Percentiles rank a stretch among this genome's conserved stretches.
These are phyloP conservation scores for Larimichthys polyactis DNA, from an alignment of 2,113 vertebrate genomes.

Conservation along the genomic window DNA sequence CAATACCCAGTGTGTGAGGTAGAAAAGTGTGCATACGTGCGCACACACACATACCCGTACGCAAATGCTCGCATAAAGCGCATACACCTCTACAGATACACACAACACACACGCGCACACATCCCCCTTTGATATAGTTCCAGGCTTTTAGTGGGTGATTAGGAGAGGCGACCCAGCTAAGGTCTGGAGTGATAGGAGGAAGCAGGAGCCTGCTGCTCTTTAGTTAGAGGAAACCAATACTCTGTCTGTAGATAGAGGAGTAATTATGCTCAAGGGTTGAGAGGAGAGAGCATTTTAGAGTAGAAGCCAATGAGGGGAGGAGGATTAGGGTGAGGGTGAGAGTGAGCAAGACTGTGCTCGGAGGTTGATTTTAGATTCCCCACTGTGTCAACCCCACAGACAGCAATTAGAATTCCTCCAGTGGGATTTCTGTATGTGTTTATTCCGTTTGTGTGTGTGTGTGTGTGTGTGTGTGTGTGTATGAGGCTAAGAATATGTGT, in stretches of 20 bases:
- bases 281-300: slow-evolving; percentile 56
- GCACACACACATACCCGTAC: slow-evolving; percentile 39
- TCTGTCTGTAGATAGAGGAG: slow-evolving; percentile 78
- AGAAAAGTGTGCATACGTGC: slow-evolving; percentile 12
- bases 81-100: slow-evolving; percentile 29
- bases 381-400: slow-evolving; percentile 69
- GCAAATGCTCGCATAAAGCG: slow-evolving; percentile 32
- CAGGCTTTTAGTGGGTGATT: slow-evolving; percentile 80
- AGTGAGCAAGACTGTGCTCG: slow-evolving; percentile 45
- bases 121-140: slow-evolving; percentile 76
- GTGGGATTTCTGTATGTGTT: slow-evolving; percentile 46
- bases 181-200: slow-evolving; percentile 79
- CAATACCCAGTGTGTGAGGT: slow-evolving; percentile 73
- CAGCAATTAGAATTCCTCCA: slow-evolving; percentile 76
- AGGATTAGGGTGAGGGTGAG: slow-evolving; percentile 21
- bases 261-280: slow-evolving; percentile 80
- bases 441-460: slow-evolving; percentile 3
- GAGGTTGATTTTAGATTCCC: slow-evolving; percentile 64
- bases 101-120: slow-evolving; percentile 23
- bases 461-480: slow-evolving; percentile 15
- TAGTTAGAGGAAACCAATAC: slow-evolving; percentile 79
- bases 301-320: slow-evolving; percentile 55
- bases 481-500: slow-evolving; percentile 48
- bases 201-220: slow-evolving; percentile 77
- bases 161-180: slow-evolving; percentile 73